Evolutionary conservation across 2,113 vertebrate species (phyloP).

Genomic region (Phoenicopterus ruber): DNA sequence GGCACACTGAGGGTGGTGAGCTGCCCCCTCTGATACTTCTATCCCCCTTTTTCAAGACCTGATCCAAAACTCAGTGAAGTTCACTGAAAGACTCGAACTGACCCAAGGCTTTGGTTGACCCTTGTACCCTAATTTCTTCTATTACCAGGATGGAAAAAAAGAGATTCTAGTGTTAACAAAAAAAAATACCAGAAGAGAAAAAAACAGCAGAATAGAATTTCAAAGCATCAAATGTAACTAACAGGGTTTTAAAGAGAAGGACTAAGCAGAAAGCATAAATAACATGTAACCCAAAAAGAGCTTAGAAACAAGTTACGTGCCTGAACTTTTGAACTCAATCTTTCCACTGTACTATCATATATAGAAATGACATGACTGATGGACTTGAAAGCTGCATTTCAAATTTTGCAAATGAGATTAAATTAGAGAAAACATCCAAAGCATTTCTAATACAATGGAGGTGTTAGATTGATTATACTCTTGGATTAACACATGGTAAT

Average conservation of each 20-base stretch:
- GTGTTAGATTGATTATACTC: not conserved
- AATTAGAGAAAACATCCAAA: slow-evolving; percentile 17
- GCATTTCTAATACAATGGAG: not conserved
- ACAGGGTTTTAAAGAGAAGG: not conserved
- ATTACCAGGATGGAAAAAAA: not conserved
- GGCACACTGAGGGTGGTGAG: accelerated
- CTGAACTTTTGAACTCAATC: slow-evolving; percentile 34
- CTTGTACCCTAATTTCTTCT: not conserved
- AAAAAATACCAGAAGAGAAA: not conserved
- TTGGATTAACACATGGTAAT: slow-evolving; percentile 39
- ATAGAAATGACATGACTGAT: not conserved
- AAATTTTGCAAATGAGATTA: slow-evolving; percentile 31
- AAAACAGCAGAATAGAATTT: not conserved
- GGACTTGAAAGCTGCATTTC: not conserved
- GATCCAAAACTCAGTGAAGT: not conserved
- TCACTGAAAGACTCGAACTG: not conserved
- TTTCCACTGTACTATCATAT: not conserved
- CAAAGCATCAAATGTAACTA: not conserved
- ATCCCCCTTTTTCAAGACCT: not conserved
- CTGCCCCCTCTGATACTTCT: not conserved
- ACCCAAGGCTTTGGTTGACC: not conserved
- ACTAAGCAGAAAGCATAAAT: not conserved
- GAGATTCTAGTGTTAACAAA: not conserved
- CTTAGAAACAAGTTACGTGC: not conserved
- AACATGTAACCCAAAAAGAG: not conserved